Base-by-base conservation (phyloP, 2,797 vertebrate species). In the Siniperca undulata region DNA sequence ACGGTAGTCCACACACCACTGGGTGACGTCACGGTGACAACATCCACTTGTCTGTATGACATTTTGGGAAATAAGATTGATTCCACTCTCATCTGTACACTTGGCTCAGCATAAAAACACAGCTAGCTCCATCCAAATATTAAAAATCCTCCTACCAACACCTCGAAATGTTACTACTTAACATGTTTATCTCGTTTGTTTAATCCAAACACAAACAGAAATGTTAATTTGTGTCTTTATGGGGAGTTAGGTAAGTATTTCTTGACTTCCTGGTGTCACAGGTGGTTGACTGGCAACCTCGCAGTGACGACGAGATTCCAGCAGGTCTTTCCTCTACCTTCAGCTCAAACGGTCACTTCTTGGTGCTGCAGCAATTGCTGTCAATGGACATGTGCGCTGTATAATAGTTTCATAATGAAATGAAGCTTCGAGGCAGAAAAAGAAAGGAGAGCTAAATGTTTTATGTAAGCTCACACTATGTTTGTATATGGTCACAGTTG, bases 231-330 rank as follows among this genome's bases (percentile, higher is more conserved):
- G 44, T 27, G 19, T 52, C 50, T 36, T 67, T 13, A 48, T 12
- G 11, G 22, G 22, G 10, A 20, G n/a, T 8, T 17, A 65, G 42
- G 12, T 64, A 9, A 17, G 42, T 30, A 30, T 20, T 20, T 34
- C 10, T 34, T 50, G 24, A 48, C 27, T 34, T 48, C 24, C 44
- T 17, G 19, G 13, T 60, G n/a, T 74, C 34, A 56, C 38, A 27
- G 14, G 0, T 30, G 61, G 60, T 40, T 55, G 22, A 22, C 22
- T 58, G 64, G 75, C 30, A 69, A 69, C 75, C 44, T 69, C 19
- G 12, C 2, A 2, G 27, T n/a, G 36, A 50, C 3, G 5, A 59
- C 16, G 2, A 36, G 20, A 44, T 2, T n/a, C 34, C 0, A 6
- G 11, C 17, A 20, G 11, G 3, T 20, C 55, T 55, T 24, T 42